phyloP scores from a whole-genome alignment of 1,140 invertebrate genomes.

The Drosophila sechellia region DNA sequence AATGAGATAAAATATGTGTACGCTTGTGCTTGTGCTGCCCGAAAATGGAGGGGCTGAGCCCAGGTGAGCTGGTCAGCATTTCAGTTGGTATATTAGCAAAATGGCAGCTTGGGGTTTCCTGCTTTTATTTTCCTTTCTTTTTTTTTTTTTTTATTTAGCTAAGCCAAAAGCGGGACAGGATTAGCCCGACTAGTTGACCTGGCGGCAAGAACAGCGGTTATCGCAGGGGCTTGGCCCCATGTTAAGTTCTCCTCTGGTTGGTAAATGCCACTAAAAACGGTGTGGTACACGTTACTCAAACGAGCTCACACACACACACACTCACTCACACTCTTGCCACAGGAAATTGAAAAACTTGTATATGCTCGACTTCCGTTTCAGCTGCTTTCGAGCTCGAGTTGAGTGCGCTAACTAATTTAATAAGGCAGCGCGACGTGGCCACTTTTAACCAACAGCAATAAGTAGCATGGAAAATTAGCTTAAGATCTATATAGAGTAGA shows the following conservation, averaged over 20 bases:
- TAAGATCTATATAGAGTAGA: no score
- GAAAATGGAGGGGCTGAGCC: background rate
- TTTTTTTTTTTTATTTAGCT: constrained; percentile 45
- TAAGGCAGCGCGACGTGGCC: constrained; percentile 66
- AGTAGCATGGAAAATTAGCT: background rate
- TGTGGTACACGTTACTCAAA: constrained; percentile 27
- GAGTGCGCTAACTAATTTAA: constrained; percentile 77
- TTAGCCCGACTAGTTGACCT: constrained; percentile 58
- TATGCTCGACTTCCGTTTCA: constrained; percentile 73
- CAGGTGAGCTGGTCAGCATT: constrained; percentile 13
- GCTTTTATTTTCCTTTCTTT: constrained; percentile 7
- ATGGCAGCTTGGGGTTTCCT: constrained; percentile 10
- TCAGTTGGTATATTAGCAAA: constrained; percentile 43
- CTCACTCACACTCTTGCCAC: constrained; percentile 11
- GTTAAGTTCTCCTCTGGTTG: constrained; percentile 36
- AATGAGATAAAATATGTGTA: constrained; percentile 81
- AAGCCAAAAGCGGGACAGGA: constrained; percentile 36
- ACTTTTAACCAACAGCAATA: constrained; percentile 52
- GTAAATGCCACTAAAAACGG: constrained; percentile 54
- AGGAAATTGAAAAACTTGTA: constrained; percentile 82
- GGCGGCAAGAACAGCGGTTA: constrained; percentile 32
- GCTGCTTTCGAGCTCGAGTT: constrained; percentile 51
- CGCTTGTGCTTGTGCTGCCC: constrained; percentile 45
- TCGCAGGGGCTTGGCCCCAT: constrained; percentile 32
- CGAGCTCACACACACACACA: constrained; percentile 3